Base-by-base conservation (phyloP, 2,888 invertebrate species). In the Himalopsyche kuldschensis region DNA sequence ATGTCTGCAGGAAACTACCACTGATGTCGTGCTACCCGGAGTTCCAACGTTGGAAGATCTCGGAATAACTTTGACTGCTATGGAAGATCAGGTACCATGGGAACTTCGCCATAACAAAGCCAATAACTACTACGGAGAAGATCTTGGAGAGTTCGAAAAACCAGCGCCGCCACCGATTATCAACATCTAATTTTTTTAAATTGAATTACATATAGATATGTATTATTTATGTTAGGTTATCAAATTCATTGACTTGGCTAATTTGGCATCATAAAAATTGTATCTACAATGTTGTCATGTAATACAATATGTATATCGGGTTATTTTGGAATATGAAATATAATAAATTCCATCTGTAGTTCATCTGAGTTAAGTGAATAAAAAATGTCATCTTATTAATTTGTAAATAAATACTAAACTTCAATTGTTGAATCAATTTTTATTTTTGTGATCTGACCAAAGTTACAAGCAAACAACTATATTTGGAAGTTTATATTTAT, bases 1-100 rank as follows among this genome's bases (percentile, higher is more conserved):
- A 41, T 15, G 41, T 84, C 89, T 89, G 10, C 89, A 97, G 94
- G 98, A 98, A 90, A 93, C 94, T 86, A 92, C 95, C 5, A 94
- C 95, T 0, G 98, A 98, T 88, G 89, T 89, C 8, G 91, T 95
- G 0, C 87, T 92, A 4, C 88, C 89, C 8, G 93, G 92, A 48
- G 88, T 96, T 31, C 97, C 96, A 3, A 96, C 96, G 0, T 90
- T 98, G 81, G 96, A 97, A 89, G 98, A 98, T 91, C 93, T 99
- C 85, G 98, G 97, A 20, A 94, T 99, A 8, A 91, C 90, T 47
- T 92, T 96, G 81, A 96, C 95, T 0, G 88, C 91, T 2, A 93
- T 98, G 92, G 97, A 97, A 89, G 93, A 95, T 86, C 95, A 95
- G 89, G 94, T 94, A n/a, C 94, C 95, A 0, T 98, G 96, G 95